phyloP scores from a whole-genome alignment of 2,797 vertebrate species.

The Myotis daubentonii region DNA sequence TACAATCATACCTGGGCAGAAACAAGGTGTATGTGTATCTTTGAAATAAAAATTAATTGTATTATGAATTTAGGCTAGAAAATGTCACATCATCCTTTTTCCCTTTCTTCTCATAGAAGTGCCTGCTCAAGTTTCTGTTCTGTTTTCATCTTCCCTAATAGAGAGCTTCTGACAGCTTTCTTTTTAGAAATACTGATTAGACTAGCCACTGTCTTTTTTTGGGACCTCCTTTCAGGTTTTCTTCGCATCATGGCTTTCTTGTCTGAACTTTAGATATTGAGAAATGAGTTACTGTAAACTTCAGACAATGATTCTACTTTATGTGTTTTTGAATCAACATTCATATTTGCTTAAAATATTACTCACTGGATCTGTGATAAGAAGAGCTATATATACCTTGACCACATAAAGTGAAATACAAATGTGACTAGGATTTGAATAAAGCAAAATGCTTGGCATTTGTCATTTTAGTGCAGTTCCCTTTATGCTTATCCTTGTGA shows the following conservation, averaged over 20 bases:
- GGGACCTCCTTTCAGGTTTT: not conserved
- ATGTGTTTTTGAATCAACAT: constrained; percentile 40
- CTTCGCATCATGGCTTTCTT: not conserved
- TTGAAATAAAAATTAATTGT: constrained; percentile 44
- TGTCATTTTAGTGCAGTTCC: not conserved
- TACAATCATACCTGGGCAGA: constrained; percentile 33
- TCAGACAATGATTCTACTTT: constrained; percentile 4
- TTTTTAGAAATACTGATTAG: constrained; percentile 28
- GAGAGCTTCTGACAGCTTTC: not conserved
- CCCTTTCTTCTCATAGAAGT: not conserved
- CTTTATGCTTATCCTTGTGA: not conserved
- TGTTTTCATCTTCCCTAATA: not conserved
- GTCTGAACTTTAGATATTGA: not conserved
- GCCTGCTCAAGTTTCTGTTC: not conserved
- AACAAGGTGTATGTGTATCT: not conserved
- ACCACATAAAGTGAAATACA: not conserved
- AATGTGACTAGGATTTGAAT: constrained; percentile 10
- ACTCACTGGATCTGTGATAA: not conserved
- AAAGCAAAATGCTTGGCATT: not conserved
- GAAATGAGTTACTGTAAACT: constrained; percentile 29
- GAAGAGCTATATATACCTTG: not conserved
- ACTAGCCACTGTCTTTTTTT: not conserved
- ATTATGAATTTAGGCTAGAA: constrained; percentile 23
- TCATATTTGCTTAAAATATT: constrained; percentile 21
- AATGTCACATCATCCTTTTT: not conserved